phyloP scores from a whole-genome alignment of 2,888 invertebrate species.

The Apamea crenata region DNA sequence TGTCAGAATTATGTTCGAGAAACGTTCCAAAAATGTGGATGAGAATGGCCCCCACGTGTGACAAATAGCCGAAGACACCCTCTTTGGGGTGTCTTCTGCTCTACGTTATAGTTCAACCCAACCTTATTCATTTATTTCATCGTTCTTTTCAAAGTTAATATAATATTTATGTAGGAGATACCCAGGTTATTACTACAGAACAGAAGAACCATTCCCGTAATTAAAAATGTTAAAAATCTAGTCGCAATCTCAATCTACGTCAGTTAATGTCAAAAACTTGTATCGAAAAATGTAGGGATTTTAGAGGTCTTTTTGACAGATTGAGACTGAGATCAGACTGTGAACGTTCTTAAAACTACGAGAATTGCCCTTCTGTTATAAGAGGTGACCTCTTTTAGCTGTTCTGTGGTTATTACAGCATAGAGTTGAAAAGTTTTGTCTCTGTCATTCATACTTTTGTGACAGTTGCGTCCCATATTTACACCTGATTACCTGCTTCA shows the following conservation, averaged over 20 bases:
- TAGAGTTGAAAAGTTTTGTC: background rate
- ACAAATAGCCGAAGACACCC: conserved; percentile 56
- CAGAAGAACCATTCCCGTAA: background rate
- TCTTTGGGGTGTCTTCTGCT: conserved; percentile 25
- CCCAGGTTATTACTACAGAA: background rate
- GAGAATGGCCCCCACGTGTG: conserved; percentile 58
- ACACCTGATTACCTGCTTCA: background rate
- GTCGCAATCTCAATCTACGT: background rate
- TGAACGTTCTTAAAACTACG: background rate
- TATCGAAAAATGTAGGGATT: background rate
- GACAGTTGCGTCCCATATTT: background rate
- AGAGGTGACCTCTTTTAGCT: background rate
- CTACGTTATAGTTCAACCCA: conserved; percentile 36
- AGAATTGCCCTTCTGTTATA: background rate
- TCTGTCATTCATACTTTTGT: background rate
- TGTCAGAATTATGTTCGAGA: conserved; percentile 73
- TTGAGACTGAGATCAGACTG: background rate
- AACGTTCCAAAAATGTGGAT: conserved; percentile 66
- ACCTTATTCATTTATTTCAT: conserved; percentile 32
- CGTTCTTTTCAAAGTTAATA: conserved; percentile 7
- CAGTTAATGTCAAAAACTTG: background rate
- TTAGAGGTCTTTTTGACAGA: background rate
- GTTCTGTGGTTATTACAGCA: background rate
- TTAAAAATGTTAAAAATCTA: background rate
- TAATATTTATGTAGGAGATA: background rate